Conservation (phyloP, 2,888 invertebrate genomes). For the Spodoptera littoralis region DNA sequence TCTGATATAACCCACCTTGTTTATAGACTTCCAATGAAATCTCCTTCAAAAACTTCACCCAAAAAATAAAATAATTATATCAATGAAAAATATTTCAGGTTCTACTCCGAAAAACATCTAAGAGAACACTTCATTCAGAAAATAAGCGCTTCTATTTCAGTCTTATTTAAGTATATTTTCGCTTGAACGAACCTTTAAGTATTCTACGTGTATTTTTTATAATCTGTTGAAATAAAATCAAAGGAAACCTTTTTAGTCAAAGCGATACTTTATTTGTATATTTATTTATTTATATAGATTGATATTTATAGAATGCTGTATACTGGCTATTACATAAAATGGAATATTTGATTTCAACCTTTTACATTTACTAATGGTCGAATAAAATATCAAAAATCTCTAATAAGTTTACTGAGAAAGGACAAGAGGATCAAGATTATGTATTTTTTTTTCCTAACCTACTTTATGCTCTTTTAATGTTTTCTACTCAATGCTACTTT, state of each 20-base stretch:
- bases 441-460: too few species aligned
- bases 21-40: slow-evolving; percentile 14
- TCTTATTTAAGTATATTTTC: slow-evolving; percentile 14
- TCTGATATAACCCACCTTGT: slow-evolving; percentile 11
- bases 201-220: slow-evolving; percentile 18
- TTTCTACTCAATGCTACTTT: too few species aligned
- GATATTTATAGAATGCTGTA: slow-evolving; percentile 10
- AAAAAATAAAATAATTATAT: slow-evolving; percentile 17
- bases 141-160: slow-evolving; percentile 15
- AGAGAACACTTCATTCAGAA: slow-evolving; percentile 15
- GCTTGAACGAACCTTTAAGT: slow-evolving; percentile 2
- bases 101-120: slow-evolving; percentile 9
- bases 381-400: too few species aligned
- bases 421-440: too few species aligned
- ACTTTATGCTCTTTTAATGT: too few species aligned
- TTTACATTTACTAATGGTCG: too few species aligned
- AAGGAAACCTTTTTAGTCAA: slow-evolving; percentile 17
- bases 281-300: slow-evolving; percentile 21
- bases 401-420: too few species aligned
- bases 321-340: background rate
- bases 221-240: slow-evolving; percentile 23
- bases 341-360: slow-evolving; percentile 2
- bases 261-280: slow-evolving; percentile 16
- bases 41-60: slow-evolving; percentile 3
- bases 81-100: slow-evolving; percentile 8